Base-by-base conservation (phyloP, 2,888 invertebrate genomes). In the Cataglyphis cursor region DNA sequence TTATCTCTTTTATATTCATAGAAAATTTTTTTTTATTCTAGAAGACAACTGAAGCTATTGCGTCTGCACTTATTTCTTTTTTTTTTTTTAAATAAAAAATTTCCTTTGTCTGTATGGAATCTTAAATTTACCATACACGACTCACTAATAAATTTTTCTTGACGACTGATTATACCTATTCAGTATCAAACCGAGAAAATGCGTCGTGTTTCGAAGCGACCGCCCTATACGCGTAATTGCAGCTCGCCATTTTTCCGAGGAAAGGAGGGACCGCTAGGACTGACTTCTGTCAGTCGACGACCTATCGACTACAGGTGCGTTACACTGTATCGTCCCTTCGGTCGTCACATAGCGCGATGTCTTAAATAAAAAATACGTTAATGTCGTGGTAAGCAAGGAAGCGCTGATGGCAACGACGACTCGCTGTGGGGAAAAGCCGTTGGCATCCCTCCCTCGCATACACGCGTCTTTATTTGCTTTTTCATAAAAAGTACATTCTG, bases 351-450 rank as follows among this genome's bases (percentile, higher is more conserved):
- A 75, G 78, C 75, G 57, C 70, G 85, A 75, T 82, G 82, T 28
- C 82, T 88, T 90, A 87, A 91, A 91, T 91, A 91, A 91, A 87
- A 90, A 85, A 91, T 91, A 86, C 89, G 89, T 82, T 91, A 91
- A 91, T 91, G 59, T 78, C 74, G 61, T 81, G 65, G 78, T 54
- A 12, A 61, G 72, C 59, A 70, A 83, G 48, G 76, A 76, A 87
- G 51, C 38, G 62, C 18, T n/a, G 62, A 48, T n/a, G 28, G 61
- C 51, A 54, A 54, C 21, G 41, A 64, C 28, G 48, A 66, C n/a
- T 66, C 41, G 41, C 24, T 15, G 62, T 15, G 59, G 70, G 44
- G 80, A 64, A 75, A 41, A 66, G 70, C 81, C 80, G 62, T 78
- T 68, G 84, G n/a, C 74, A 66, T 76, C 59, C 70, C 64, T 75